Evolutionary conservation across 2,113 vertebrate species (phyloP).

Genomic region (Axis porcinus): DNA sequence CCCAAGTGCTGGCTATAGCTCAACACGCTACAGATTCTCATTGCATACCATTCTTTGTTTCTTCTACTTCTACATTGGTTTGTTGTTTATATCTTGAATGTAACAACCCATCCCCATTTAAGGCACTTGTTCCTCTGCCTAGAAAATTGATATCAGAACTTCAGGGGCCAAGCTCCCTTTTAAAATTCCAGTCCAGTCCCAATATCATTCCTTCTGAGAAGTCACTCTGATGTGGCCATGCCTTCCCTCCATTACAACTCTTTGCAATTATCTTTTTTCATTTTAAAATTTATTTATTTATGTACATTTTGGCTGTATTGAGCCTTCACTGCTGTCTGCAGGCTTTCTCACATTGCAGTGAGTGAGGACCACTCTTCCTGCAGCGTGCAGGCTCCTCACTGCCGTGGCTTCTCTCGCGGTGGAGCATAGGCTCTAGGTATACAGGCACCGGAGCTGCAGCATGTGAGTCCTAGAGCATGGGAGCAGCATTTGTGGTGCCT

Average conservation of each 20-base stretch:
- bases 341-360: background rate
- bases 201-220: background rate
- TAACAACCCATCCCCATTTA: background rate
- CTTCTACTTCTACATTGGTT: background rate
- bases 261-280: background rate
- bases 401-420: fast-evolving
- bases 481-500: background rate
- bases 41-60: background rate
- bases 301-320: background rate
- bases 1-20: background rate
- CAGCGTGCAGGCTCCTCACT: fast-evolving
- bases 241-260: background rate
- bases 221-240: background rate
- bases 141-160: background rate
- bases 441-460: fast-evolving
- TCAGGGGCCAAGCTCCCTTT: background rate
- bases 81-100: background rate
- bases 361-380: background rate
- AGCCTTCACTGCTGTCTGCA: background rate
- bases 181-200: background rate
- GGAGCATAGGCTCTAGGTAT: background rate
- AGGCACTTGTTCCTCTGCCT: background rate
- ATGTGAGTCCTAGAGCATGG: background rate
- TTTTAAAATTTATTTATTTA: background rate
- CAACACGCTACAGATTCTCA: background rate